Evolutionary conservation across 2,888 invertebrate species (phyloP).

Genomic region (Sphaerophoria rueppellii): DNA sequence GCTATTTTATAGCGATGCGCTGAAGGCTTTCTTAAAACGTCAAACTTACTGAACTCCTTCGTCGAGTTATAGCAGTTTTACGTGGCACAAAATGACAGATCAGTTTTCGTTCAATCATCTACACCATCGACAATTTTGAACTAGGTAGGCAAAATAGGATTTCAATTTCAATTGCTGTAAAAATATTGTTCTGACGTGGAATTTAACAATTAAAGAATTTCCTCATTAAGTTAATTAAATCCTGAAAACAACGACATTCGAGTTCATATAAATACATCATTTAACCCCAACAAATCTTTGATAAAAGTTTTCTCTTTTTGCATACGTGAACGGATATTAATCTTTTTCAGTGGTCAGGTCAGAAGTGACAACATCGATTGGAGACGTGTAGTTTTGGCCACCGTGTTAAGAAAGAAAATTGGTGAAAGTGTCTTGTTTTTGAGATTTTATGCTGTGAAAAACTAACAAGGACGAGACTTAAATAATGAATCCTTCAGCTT

Average conservation of each 20-base stretch:
- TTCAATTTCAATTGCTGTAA: slow-evolving; percentile 54
- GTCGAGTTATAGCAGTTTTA: slow-evolving; percentile 68
- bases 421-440: slow-evolving; percentile 63
- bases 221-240: slow-evolving; percentile 38
- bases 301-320: slow-evolving; percentile 12
- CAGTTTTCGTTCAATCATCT: slow-evolving; percentile 66
- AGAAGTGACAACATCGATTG: slow-evolving; percentile 57
- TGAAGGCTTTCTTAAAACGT: slow-evolving; percentile 17
- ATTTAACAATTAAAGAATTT: slow-evolving; percentile 35
- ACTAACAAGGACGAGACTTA: slow-evolving; percentile 16
- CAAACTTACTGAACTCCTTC: slow-evolving; percentile 47
- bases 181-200: slow-evolving; percentile 73
- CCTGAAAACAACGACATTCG: neutral
- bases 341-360: slow-evolving; percentile 32
- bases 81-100: slow-evolving; percentile 72
- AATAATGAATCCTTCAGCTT: slow-evolving; percentile 80
- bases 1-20: too few species aligned
- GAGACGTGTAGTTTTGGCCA: slow-evolving; percentile 59
- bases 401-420: slow-evolving; percentile 41
- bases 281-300: neutral
- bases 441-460: slow-evolving; percentile 63
- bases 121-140: slow-evolving; percentile 71
- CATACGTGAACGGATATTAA: slow-evolving; percentile 41
- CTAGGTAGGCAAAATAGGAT: slow-evolving; percentile 68
- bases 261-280: neutral